Conservation (phyloP, 2,113 vertebrate species). For the Gorsachius goisagi region DNA sequence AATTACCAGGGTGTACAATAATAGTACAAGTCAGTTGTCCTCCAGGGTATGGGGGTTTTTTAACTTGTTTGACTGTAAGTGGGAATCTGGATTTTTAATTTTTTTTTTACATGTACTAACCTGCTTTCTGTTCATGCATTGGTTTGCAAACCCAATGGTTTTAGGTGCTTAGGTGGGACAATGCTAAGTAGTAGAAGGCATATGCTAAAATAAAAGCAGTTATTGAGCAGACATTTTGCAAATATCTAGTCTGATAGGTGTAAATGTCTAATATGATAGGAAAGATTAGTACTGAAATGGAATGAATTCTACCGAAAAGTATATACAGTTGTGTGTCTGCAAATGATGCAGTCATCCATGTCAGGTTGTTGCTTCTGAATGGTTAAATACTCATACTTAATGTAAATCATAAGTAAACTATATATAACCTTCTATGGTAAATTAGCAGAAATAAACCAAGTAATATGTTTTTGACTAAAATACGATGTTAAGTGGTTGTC, state of each 20-base stretch:
- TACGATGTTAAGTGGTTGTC: background rate
- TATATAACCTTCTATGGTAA: background rate
- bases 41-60: background rate
- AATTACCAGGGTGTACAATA: background rate
- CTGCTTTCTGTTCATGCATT: background rate
- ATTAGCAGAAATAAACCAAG: background rate
- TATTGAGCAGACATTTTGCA: background rate
- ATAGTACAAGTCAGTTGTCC: background rate
- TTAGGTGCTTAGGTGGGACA: background rate
- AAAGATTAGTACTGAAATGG: background rate
- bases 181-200: background rate
- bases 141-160: background rate
- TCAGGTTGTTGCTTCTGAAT: background rate
- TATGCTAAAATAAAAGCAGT: background rate
- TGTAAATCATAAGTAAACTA: background rate
- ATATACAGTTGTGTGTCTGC: rapidly evolving
- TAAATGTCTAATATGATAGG: background rate
- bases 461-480: background rate
- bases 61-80: background rate
- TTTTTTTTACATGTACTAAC: background rate
- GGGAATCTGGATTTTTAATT: background rate
- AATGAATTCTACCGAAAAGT: background rate
- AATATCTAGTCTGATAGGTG: background rate
- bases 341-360: rapidly evolving
- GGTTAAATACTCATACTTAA: background rate